A percentile compares a stretch with the other conserved stretches of the same genome.
phyloP scores from a whole-genome alignment of 2,113 vertebrate species.

The Chionodraco myersi region DNA sequence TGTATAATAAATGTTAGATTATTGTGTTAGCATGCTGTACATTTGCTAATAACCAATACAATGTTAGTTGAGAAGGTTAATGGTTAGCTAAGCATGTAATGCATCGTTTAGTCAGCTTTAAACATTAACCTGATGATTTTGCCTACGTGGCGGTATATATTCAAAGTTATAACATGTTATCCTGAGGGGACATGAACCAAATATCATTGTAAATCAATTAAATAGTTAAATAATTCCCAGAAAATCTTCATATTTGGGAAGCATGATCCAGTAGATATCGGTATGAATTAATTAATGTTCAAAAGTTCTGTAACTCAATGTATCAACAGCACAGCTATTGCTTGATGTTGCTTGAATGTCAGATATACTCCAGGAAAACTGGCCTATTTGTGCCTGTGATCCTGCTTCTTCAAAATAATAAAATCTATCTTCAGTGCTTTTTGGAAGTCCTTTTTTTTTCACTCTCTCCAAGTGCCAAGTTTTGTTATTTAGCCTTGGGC shows the following conservation, averaged over 20 bases:
- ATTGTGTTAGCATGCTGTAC: neutral
- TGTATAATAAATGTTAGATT: neutral
- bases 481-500: too few relatives aligned
- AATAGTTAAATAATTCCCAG: neutral
- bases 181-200: neutral
- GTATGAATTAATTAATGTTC: too few relatives aligned
- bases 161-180: neutral
- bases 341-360: neutral
- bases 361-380: neutral
- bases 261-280: too few relatives aligned
- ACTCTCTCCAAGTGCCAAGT: neutral
- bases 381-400: neutral
- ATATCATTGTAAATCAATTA: neutral
- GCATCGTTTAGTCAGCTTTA: neutral
- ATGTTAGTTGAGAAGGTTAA: neutral
- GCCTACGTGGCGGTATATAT: too few relatives aligned
- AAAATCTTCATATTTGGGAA: too few relatives aligned
- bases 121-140: neutral
- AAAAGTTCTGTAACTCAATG: too few relatives aligned
- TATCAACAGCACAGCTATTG: neutral
- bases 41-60: too few relatives aligned
- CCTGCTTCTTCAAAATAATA: slow-evolving; percentile 4
- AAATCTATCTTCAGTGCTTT: slow-evolving; percentile 3
- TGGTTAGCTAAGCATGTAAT: neutral
- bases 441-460: neutral